Evolutionary conservation across 2,888 invertebrate species (phyloP).

Genomic region (Allolobophora icterica): DNA sequence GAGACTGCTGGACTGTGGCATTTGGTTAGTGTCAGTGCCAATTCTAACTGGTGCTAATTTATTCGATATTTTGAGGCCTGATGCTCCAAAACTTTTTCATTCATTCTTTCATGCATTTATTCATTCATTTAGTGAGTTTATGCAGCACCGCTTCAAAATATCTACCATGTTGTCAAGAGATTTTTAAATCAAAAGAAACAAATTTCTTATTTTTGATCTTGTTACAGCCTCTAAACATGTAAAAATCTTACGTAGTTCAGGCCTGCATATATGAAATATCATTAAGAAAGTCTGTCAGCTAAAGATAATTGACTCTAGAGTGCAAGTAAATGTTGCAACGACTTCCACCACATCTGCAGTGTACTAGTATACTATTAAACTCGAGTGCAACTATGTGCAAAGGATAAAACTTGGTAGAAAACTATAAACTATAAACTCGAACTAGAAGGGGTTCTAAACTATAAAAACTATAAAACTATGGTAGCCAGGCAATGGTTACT

Average conservation of each 20-base stretch:
- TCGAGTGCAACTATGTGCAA: neutral
- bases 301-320: neutral
- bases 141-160: neutral
- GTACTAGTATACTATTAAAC: neutral
- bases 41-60: neutral
- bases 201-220: neutral
- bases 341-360: neutral
- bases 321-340: neutral
- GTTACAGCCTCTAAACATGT: neutral
- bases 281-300: neutral
- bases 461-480: too few relatives aligned
- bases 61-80: neutral
- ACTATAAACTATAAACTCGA: too few relatives aligned
- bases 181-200: neutral
- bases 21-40: conserved; percentile 71
- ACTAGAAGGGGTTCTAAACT: too few relatives aligned
- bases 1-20: conserved; percentile 92
- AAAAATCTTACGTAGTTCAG: too few relatives aligned
- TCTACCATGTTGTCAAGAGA: neutral
- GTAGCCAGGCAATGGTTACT: neutral
- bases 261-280: neutral
- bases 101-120: neutral
- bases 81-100: neutral
- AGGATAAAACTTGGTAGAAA: neutral
- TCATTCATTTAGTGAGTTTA: neutral